Conservation (phyloP, 2,113 vertebrate species). For the Mugil cephalus region DNA sequence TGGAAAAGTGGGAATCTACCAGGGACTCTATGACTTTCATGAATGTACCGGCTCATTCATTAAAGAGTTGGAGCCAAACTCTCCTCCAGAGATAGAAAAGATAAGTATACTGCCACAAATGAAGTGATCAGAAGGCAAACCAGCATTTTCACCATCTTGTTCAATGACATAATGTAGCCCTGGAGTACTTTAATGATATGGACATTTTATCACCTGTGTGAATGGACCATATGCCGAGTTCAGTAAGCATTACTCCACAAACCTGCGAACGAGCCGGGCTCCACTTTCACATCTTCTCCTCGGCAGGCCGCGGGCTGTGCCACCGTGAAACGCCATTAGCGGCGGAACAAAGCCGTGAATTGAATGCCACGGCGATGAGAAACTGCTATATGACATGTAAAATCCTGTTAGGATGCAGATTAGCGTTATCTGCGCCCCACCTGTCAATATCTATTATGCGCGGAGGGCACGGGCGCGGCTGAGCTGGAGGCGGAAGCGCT, state of each 20-base stretch:
- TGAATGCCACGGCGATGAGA: slow-evolving; percentile 38
- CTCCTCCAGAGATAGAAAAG: too few species aligned
- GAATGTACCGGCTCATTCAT: too few species aligned
- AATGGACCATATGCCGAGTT: neutral
- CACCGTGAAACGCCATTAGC: slow-evolving; percentile 57
- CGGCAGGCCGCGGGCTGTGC: slow-evolving; percentile 26
- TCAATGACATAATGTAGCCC: neutral
- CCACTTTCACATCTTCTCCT: slow-evolving; percentile 3
- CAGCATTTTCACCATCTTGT: neutral
- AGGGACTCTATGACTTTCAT: neutral
- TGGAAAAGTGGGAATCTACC: neutral
- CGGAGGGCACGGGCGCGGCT: slow-evolving; percentile 56
- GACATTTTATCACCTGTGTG: neutral
- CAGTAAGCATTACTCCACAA: slow-evolving; percentile 12
- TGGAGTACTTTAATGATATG: neutral
- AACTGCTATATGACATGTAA: slow-evolving; percentile 40
- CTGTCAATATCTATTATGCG: slow-evolving; percentile 66
- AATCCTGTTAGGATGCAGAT: slow-evolving; percentile 70
- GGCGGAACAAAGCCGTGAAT: slow-evolving; percentile 51
- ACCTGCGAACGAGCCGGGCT: slow-evolving; percentile 21
- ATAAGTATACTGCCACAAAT: too few species aligned
- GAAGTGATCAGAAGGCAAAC: neutral
- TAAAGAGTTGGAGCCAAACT: too few species aligned
- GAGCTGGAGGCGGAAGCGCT: slow-evolving; percentile 48
- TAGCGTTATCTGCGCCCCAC: slow-evolving; percentile 58